A percentile compares a stretch with the other conserved stretches of the same genome.
Conservation (phyloP, 2,797 vertebrate genomes). For the Melanotaenia maccullochi region DNA sequence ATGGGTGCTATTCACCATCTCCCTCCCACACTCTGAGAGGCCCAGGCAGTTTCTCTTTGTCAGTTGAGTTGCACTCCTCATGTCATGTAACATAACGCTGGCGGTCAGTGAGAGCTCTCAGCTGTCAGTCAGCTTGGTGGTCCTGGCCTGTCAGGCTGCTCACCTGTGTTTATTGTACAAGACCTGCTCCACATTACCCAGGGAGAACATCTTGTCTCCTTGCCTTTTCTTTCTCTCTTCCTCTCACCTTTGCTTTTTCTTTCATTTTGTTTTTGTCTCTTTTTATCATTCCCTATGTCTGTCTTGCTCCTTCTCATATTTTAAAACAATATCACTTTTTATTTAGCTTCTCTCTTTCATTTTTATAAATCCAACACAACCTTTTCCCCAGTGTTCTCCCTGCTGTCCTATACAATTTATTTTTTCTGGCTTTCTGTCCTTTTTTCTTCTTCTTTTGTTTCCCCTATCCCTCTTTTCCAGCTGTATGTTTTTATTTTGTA, state of each 20-base stretch:
- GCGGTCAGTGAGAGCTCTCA: slow-evolving; percentile 79
- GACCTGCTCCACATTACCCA: slow-evolving; percentile 68
- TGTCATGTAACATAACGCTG: slow-evolving; percentile 87
- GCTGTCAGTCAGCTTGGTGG: slow-evolving; percentile 84
- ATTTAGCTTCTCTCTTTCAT: slow-evolving; percentile 47
- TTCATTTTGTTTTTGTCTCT: slow-evolving; percentile 59
- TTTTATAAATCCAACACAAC: slow-evolving; percentile 37
- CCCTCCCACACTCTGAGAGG: slow-evolving; percentile 43
- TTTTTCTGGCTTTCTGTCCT: slow-evolving; percentile 48
- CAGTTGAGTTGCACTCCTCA: slow-evolving; percentile 78
- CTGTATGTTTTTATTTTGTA: slow-evolving; percentile 67
- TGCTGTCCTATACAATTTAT: slow-evolving; percentile 49
- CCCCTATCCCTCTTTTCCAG: slow-evolving; percentile 21
- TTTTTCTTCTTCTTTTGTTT: slow-evolving; percentile 45
- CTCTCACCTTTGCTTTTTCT: slow-evolving; percentile 37
- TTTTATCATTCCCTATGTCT: slow-evolving; percentile 55
- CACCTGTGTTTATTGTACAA: slow-evolving; percentile 84
- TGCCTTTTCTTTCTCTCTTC: slow-evolving; percentile 61
- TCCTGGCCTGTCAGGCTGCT: slow-evolving; percentile 79
- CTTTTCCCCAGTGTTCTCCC: slow-evolving; percentile 26
- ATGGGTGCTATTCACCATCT: slow-evolving; percentile 24
- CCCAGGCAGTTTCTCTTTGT: slow-evolving; percentile 68
- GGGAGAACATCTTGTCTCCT: slow-evolving; percentile 76
- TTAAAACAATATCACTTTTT: slow-evolving; percentile 46
- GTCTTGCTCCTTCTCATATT: slow-evolving; percentile 34